Conservation (phyloP, 2,113 vertebrate species). For the Spilogale gracilis region DNA sequence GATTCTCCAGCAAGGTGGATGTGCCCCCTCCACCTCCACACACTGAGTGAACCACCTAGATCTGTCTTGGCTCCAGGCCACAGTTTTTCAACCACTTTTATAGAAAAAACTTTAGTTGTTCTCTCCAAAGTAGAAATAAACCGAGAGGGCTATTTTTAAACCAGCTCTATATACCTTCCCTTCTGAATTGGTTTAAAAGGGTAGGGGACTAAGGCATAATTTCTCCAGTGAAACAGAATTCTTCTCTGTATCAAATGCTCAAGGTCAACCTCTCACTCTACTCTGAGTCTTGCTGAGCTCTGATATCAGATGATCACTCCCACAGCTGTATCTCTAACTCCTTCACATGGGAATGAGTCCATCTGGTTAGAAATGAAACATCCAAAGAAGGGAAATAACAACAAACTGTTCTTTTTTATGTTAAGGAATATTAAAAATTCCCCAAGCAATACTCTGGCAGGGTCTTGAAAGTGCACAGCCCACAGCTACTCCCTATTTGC, state of each 20-base stretch:
- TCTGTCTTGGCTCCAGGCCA: neutral
- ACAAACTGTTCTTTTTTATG: neutral
- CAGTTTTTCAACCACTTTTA: neutral
- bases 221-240: neutral
- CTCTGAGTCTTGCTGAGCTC: neutral
- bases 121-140: slow-evolving; percentile 22
- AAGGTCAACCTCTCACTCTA: neutral
- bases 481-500: neutral
- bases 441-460: neutral
- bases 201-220: neutral
- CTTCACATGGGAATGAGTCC: neutral
- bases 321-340: neutral
- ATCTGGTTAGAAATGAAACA: neutral
- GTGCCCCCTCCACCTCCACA: no score
- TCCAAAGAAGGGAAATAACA: neutral
- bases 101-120: neutral
- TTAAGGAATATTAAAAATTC: neutral
- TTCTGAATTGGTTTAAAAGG: slow-evolving; percentile 1
- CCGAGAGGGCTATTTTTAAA: neutral
- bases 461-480: neutral
- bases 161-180: neutral
- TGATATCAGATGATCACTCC: neutral
- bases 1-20: neutral
- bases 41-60: neutral
- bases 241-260: neutral